Base-by-base conservation (phyloP, 2,888 invertebrate species). In the Stenodema calcarata region DNA sequence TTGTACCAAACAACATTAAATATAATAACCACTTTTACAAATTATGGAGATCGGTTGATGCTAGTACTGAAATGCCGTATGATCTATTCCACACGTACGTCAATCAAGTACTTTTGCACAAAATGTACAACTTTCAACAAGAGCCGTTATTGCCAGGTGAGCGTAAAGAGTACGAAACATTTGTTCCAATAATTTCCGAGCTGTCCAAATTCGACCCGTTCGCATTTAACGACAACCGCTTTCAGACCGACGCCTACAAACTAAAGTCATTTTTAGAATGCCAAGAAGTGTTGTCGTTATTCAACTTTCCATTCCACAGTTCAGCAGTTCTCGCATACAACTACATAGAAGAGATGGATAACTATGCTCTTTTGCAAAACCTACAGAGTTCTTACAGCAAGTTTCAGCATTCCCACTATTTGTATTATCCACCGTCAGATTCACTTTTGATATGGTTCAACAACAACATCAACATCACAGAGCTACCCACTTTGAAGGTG, bases 101-200 rank as follows among this genome's bases (percentile, higher is more conserved):
- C 1, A 81, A 81, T 27, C 81, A 41, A 23, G 6, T 81, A 9
- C 28, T 81, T 16, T 81, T 81, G 30, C 30, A 81, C 42, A 81
- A 81, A 81, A 81, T 81, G 69, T 81, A 81, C 81, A 54, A 81
- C 23, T 69, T 62, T 11, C 23, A n/a, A 18, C 54, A 81, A 16
- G 81, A 81, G 30, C 62, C 81, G 12, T 47, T 50, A n/a, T 1
- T 11, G 12, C 12, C 54, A 4, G 18, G 30, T 14, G 30, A 35
- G 12, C 16, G 35, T 16, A 50, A 50, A 23, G 18, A 4, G 6
- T 80, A 80, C 80, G 50, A 50, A 50, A 6, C 12, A 16, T 54
- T 62, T 18, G 54, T 41, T 62, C 62, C 54, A 2, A 14, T 35
- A n/a, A 16, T 69, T 62, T 35, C 41, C 0, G 81, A 81, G 16